Conservation (phyloP, 1,140 invertebrate species). For the Tribolium castaneum region DNA sequence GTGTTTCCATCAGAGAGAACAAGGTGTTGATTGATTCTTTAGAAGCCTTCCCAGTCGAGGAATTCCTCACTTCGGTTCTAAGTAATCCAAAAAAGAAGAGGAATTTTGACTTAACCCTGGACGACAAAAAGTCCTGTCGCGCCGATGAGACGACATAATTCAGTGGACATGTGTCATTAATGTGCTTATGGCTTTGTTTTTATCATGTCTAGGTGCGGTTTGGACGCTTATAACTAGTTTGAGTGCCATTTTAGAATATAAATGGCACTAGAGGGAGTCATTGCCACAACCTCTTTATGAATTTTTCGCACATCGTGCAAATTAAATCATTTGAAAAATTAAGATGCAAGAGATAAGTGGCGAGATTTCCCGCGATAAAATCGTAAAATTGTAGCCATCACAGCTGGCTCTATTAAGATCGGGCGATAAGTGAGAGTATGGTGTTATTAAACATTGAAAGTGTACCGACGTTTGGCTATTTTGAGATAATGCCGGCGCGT, state of each 20-base stretch:
- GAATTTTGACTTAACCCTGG: not conserved
- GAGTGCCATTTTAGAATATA: constrained; percentile 10
- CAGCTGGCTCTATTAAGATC: constrained; percentile 32
- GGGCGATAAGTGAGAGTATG: constrained; percentile 3
- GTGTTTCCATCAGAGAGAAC: not conserved
- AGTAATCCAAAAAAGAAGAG: not conserved
- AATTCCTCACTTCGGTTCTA: constrained; percentile 14
- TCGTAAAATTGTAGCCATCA: constrained; percentile 38
- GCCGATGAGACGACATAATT: not conserved
- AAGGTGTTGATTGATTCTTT: constrained; percentile 17
- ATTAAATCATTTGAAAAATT: constrained; percentile 28
- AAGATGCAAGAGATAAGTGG: constrained; percentile 37
- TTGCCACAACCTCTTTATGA: not conserved
- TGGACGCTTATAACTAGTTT: not conserved
- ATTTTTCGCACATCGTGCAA: not conserved
- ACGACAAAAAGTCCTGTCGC: not conserved
- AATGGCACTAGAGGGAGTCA: not conserved
- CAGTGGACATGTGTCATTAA: not conserved
- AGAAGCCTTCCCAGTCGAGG: not conserved
- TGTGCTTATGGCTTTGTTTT: constrained; percentile 10
- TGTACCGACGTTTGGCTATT: constrained; percentile 1
- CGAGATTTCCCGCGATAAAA: constrained; percentile 15
- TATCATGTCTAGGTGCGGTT: constrained; percentile 9
- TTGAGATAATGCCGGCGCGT: not conserved
- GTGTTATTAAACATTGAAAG: constrained; percentile 41